A percentile compares a stretch with the other conserved stretches of the same genome.
Conservation (phyloP, 2,888 invertebrate species). For the Laothoe populi region DNA sequence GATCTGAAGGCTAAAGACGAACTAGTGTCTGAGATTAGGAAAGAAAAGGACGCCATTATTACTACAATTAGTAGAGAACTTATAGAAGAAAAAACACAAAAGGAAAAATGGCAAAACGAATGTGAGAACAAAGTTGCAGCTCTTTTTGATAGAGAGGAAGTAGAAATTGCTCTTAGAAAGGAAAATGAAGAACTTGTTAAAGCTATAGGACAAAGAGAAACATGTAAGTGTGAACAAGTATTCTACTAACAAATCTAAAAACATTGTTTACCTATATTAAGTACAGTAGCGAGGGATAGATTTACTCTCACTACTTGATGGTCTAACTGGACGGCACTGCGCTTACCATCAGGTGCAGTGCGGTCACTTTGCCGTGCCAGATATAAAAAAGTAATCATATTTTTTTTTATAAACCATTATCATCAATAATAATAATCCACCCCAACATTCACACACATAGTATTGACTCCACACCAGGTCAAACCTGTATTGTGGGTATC, state of each 20-base stretch:
- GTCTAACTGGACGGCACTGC: too few relatives aligned
- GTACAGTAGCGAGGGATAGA: too few relatives aligned
- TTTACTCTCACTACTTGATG: too few relatives aligned
- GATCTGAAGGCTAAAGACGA: conserved; percentile 47
- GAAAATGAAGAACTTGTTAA: conserved; percentile 63
- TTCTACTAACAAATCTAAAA: background rate
- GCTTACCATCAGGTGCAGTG: too few relatives aligned
- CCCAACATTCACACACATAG: too few relatives aligned
- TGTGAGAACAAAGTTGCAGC: conserved; percentile 42
- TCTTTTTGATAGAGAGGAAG: conserved; percentile 43
- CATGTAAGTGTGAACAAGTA: conserved; percentile 56
- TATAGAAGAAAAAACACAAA: conserved; percentile 48
- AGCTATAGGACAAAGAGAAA: conserved; percentile 59
- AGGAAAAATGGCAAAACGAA: conserved; percentile 43
- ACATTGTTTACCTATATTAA: too few relatives aligned
- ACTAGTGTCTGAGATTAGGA: conserved; percentile 40
- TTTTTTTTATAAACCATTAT: too few relatives aligned
- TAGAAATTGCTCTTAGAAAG: conserved; percentile 53
- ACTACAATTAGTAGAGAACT: conserved; percentile 54
- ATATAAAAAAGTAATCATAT: too few relatives aligned
- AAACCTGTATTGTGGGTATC: too few relatives aligned
- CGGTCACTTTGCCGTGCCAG: too few relatives aligned
- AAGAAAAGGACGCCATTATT: conserved; percentile 54
- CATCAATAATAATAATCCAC: too few relatives aligned
- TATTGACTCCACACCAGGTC: too few relatives aligned